phyloP scores from a whole-genome alignment of 2,888 invertebrate genomes.

The Aphodius granarius region DNA sequence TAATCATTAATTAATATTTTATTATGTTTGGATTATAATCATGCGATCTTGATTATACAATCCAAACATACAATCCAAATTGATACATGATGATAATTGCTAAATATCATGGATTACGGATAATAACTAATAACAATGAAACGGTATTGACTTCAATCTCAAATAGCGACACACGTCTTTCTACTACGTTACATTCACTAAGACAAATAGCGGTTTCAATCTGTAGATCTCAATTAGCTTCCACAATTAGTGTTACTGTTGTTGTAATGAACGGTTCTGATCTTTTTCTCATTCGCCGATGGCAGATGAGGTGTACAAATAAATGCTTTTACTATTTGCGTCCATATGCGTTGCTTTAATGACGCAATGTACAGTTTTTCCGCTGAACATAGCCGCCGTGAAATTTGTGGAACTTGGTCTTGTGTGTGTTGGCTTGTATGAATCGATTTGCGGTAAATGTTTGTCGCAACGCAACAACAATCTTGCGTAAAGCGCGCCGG shows the following conservation, averaged over 20 bases:
- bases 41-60: no score
- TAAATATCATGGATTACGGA: background rate
- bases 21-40: no score
- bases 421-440: background rate
- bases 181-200: background rate
- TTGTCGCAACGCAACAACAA: background rate
- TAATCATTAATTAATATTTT: no score
- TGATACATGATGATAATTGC: background rate
- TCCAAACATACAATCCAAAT: no score
- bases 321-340: background rate
- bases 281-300: background rate
- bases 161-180: background rate
- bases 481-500: background rate
- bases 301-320: background rate
- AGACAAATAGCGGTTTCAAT: background rate
- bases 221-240: background rate
- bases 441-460: background rate
- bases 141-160: background rate
- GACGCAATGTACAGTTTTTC: background rate
- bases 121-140: background rate
- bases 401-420: background rate
- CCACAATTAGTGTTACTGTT: background rate
- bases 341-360: background rate
- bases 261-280: background rate
- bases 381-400: background rate